Evolutionary conservation across 2,113 vertebrate genomes (phyloP).

Genomic region (Nesoenas mayeri): DNA sequence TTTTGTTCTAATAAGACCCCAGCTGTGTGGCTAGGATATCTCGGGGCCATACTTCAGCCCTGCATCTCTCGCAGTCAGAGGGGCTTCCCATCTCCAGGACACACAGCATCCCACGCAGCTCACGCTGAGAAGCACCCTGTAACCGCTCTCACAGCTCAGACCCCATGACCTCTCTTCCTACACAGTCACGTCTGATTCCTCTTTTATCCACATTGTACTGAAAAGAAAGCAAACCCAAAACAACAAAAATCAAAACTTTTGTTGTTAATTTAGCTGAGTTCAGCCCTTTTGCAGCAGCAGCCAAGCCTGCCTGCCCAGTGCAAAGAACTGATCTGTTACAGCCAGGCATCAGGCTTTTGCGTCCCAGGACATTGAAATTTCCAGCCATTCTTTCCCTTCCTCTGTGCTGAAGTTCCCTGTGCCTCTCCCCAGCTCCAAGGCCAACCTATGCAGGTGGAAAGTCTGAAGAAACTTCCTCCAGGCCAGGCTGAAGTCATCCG

Average conservation of each 20-base stretch:
- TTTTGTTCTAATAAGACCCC: neutral
- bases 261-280: neutral
- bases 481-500: neutral
- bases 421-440: neutral
- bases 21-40: neutral
- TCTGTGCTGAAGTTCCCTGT: neutral
- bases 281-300: neutral
- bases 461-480: slow-evolving; percentile 43
- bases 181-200: neutral
- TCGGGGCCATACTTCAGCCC: neutral
- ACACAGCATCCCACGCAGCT: neutral
- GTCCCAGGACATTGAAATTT: slow-evolving; percentile 26
- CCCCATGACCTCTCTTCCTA: neutral
- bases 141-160: neutral
- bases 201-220: neutral
- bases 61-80: neutral
- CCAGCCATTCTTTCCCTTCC: slow-evolving; percentile 19
- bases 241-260: neutral
- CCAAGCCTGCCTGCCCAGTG: neutral
- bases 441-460: slow-evolving; percentile 28
- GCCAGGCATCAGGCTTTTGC: neutral
- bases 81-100: neutral
- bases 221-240: neutral
- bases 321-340: neutral
- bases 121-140: neutral